Base-by-base conservation (phyloP, 2,888 invertebrate species). In the Hedya salicella region DNA sequence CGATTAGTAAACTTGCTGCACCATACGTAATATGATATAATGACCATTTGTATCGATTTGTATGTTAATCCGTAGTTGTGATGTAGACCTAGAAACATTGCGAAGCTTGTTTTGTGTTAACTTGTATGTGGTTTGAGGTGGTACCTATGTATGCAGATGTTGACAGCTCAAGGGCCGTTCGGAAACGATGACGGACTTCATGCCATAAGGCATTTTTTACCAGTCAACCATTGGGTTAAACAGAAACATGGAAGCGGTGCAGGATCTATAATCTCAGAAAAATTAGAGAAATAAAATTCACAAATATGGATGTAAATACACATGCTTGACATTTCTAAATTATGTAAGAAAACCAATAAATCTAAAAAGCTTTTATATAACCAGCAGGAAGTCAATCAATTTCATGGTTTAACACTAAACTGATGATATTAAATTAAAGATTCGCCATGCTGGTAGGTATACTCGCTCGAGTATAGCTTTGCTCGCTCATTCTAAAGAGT, bases 341-440 rank as follows among this genome's bases (percentile, higher is more conserved):
- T 39, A 9, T 53, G n/a, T 19, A 0, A 9, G 36, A 9, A 9
- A 36, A 11, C 6, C 36, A 2, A 36, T 36, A 36, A 0, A 0
- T 36, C 36, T 36, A 9, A 2, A 11, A 6, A 36, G 36, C 2
- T 36, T 36, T 11, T 11, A 36, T 36, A 36, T 36, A 2, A 36
- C 9, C 8, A 9, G 2, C 30, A 50, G 49, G 32, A 52, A 52
- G 52, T 36, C 32, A 0, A 52, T 17, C 6, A 17, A 32, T 17
- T 36, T 13, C 16, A 52, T 17, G 32, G 19, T 16, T 44, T 49
- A 6, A 49, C 19, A 30, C 25, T 30, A 17, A 50, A 44, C 17
- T 25, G 36, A 53, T 50, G 19, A 17, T 42, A 25, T 25, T 16
- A 6, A n/a, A 62, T 62, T 48, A 54, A 30, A 48, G 40, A 62